These are phyloP conservation scores for Goniozus legneri DNA, from an alignment of 1,140 invertebrate genomes.

Conservation along the genomic window DNA sequence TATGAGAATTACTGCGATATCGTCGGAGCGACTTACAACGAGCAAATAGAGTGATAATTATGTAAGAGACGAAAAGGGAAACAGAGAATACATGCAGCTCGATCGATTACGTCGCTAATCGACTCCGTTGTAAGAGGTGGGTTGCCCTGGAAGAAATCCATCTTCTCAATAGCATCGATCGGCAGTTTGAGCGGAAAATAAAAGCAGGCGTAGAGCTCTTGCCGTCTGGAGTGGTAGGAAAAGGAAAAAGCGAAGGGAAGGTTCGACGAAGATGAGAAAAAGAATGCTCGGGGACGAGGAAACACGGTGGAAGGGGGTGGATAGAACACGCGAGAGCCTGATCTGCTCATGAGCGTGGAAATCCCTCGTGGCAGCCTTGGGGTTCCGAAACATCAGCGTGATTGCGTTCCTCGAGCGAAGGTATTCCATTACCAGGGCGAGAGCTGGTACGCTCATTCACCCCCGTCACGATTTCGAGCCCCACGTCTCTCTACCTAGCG, in stretches of 20 bases:
- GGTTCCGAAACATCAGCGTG: conserved; percentile 54
- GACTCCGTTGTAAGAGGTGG: too few species aligned
- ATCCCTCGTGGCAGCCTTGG: conserved; percentile 51
- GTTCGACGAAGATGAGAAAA: not conserved
- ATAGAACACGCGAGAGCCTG: conserved; percentile 36
- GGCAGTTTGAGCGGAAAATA: not conserved
- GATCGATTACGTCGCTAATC: too few species aligned
- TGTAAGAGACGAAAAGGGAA: too few species aligned
- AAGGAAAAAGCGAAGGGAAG: conserved; percentile 10
- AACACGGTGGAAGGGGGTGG: not conserved
- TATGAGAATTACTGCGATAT: too few species aligned
- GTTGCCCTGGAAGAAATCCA: conserved; percentile 1
- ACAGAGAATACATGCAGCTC: too few species aligned
- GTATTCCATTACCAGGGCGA: conserved; percentile 50
- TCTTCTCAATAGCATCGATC: not conserved
- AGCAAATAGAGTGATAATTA: too few species aligned
- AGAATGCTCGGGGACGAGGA: too few species aligned
- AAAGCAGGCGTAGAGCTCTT: not conserved
- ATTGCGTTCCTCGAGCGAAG: conserved; percentile 49
- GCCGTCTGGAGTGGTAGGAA: conserved; percentile 8
- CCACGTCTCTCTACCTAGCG: too few species aligned
- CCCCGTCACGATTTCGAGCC: too few species aligned
- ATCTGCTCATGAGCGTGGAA: conserved; percentile 51
- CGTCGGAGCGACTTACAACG: too few species aligned
- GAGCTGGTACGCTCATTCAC: conserved; percentile 31